Conservation (phyloP, 64 coral and sea anemone species). For the Actinia equina region DNA sequence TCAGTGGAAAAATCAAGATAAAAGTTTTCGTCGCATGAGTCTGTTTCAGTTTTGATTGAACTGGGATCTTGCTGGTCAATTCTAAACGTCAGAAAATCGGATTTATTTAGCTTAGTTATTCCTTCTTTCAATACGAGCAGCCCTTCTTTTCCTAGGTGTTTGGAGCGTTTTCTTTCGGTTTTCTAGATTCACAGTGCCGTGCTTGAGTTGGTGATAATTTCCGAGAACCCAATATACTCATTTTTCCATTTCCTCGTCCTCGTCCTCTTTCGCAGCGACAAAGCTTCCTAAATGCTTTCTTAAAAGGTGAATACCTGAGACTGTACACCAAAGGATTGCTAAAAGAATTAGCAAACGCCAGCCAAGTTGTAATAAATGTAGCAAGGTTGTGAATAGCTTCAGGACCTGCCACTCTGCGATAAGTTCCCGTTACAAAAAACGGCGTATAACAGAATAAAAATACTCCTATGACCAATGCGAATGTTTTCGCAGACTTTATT, state of each 20-base stretch:
- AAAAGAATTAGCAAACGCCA: slow-evolving; percentile 83
- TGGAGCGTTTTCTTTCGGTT: neutral
- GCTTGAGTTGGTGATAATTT: neutral
- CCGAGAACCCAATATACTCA: neutral
- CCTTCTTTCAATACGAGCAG: neutral
- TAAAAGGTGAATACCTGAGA: slow-evolving; percentile 65
- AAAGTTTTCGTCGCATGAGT: neutral
- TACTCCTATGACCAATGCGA: slow-evolving; percentile 62
- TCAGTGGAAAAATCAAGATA: neutral
- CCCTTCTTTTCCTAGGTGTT: neutral
- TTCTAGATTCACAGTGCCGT: neutral
- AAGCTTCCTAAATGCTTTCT: slow-evolving; percentile 67
- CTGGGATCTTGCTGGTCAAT: neutral
- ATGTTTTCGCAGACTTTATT: slow-evolving; percentile 80
- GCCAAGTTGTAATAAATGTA: slow-evolving; percentile 62
- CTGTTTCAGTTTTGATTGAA: neutral
- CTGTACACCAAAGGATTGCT: slow-evolving; percentile 86
- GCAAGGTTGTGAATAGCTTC: slow-evolving; percentile 19
- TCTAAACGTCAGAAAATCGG: neutral
- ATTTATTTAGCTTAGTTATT: neutral
- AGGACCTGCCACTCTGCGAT: slow-evolving; percentile 45
- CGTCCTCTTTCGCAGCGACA: neutral
- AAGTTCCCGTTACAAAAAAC: slow-evolving; percentile 69
- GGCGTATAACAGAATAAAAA: slow-evolving; percentile 85
- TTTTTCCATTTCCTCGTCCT: neutral